Base-by-base conservation (phyloP, 2,113 vertebrate genomes). In the Carassius auratus region DNA sequence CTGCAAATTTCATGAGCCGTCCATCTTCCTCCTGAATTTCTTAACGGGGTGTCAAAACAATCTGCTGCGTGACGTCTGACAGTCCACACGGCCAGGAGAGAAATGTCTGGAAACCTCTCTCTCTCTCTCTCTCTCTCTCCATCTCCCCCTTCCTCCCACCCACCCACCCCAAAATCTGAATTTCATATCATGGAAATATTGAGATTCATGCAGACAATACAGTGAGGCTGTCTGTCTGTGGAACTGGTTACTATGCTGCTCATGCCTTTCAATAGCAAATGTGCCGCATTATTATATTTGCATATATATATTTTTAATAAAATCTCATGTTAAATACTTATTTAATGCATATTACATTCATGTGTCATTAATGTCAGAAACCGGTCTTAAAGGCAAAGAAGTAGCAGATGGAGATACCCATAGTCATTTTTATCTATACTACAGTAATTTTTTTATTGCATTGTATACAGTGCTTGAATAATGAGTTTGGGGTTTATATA, bases 1-100 rank as follows among this genome's bases (percentile, higher is more conserved):
- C 95, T 96, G 95, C 95, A 96, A 96, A 96, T 96, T 96, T 96
- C 94, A 97, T 95, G 95, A 96, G 94, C 94, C 69, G 92, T 95
- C 95, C 96, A 95, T 96, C 95, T 96, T 95, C 93, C 93, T 95
- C 93, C 93, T 93, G 94, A 94, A 95, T 96, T 96, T 96, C 95
- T 90, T 95, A 95, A 95, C 95, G 89, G 92, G 92, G 91, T 97
- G 96, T 97, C 96, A 97, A 96, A 97, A 96, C 95, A 96, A 96
- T 96, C 95, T 93, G 92, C 92, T 92, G 93, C 92, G 94, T 95
- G 94, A 93, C 86, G 76, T 88, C 76, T 89, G 89, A 90, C 73
- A 84, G 66, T 83, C 68, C 64, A 73, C 74, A 62, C 73, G 71
- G 73, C 52, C 81, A 86, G 76, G 74, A 71, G 83, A 38, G 79